Conservation (phyloP, 2,113 vertebrate species). For the Corythornis cristatus region DNA sequence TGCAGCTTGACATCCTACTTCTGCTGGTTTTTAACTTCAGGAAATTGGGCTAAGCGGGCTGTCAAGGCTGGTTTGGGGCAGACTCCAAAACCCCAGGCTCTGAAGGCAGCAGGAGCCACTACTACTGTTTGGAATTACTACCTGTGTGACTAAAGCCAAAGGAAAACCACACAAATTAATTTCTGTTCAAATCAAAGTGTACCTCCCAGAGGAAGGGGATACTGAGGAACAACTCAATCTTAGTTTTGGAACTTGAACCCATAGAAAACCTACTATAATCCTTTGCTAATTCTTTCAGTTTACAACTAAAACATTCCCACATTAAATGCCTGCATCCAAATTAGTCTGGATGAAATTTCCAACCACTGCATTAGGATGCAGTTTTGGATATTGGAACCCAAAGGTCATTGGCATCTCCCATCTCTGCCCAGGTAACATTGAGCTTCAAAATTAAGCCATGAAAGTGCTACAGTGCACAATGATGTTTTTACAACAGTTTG, state of each 20-base stretch:
- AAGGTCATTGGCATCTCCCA: neutral
- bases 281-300: neutral
- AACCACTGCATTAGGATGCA: neutral
- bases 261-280: neutral
- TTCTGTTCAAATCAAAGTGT: neutral
- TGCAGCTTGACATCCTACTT: neutral
- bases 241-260: neutral
- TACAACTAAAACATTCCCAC: neutral
- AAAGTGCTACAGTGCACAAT: neutral
- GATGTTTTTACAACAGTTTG: neutral
- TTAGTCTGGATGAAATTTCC: neutral
- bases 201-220: neutral
- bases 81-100: neutral
- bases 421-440: fast-evolving
- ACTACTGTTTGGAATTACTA: neutral
- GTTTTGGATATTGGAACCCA: neutral
- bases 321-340: fast-evolving
- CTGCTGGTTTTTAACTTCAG: neutral
- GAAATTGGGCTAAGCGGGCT: neutral
- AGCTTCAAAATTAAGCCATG: neutral
- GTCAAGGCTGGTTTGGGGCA: neutral
- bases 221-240: neutral
- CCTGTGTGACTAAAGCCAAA: neutral
- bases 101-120: neutral
- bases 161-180: neutral